Evolutionary conservation across 2,888 invertebrate species (phyloP).

Genomic region (Ectropis crepuscularia): DNA sequence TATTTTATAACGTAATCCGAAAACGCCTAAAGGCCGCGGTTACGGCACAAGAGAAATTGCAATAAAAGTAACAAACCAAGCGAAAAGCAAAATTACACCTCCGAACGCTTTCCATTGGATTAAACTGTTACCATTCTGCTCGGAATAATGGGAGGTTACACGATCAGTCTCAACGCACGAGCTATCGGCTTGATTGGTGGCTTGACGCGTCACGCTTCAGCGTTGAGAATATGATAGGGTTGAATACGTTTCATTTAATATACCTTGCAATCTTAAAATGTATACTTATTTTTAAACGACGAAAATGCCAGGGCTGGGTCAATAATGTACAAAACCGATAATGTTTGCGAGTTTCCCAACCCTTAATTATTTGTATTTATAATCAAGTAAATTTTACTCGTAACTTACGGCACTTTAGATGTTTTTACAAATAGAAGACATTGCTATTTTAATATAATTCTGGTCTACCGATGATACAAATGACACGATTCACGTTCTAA

Average conservation of each 20-base stretch:
- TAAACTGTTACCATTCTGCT: slow-evolving; percentile 4
- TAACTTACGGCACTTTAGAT: no score
- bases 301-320: no score
- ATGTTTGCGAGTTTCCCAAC: no score
- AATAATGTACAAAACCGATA: no score
- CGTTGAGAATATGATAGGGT: neutral
- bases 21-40: neutral
- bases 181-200: slow-evolving; percentile 9
- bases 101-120: slow-evolving; percentile 24
- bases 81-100: slow-evolving; percentile 25
- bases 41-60: slow-evolving; percentile 27
- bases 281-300: no score
- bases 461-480: no score
- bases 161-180: slow-evolving; percentile 22
- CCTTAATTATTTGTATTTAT: no score
- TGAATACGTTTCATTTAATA: neutral
- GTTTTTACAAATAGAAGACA: no score
- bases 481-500: no score
- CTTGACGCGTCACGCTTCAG: slow-evolving; percentile 15
- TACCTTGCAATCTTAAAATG: no score
- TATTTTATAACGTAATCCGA: neutral
- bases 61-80: slow-evolving; percentile 28
- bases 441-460: no score
- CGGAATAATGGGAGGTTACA: slow-evolving; percentile 19
- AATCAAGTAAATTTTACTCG: no score